Evolutionary conservation across 1,140 invertebrate genomes (phyloP), one percentile per base, ranked within the genome.

Genomic region (Drosophila obscura): DNA sequence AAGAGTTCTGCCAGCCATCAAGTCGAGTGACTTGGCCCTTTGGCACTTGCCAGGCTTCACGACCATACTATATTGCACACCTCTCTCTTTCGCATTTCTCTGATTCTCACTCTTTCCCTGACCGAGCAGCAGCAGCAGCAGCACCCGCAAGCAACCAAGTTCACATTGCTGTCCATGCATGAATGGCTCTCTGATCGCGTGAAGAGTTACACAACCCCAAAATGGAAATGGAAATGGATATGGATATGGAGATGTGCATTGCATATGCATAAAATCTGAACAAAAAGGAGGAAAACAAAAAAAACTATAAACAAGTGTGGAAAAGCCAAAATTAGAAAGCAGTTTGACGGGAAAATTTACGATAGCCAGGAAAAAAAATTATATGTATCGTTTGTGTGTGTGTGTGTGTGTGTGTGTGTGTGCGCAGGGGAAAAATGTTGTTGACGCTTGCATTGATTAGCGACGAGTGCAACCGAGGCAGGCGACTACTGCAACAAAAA

Each of bases 311-410:
- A 62, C 61, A 59, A 66, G 68, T 73, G 67, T 68, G 74, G 77
- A 77, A 74, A 85, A 73, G 64, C 66, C 58, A 67, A 83, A 88
- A 80, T 88, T 88, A 78, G 83, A 88, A 88, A 88, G 83, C 85
- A 77, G 77, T 82, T 81, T 60, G 80, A 73, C 73, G 66, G 60
- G 76, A 76, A 89, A 88, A 88, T 73, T 73, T 76, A 79, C 77
- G 79, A 73, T 75, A 75, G 48, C 50, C 74, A 73, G 75, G 59
- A 87, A 69, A 69, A 55, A 13, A 4, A 13, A 13, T 13, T 11
- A 9, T 44, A 35, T 5, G 31, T 53, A 53, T 41, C 15, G 50
- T 53, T 16, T 53, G 31, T 22, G 16, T 56, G 35, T 64, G 52
- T 59, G 64, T 51, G 53, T 53, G 51, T 53, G 51, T 39, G 31